Base-by-base conservation (phyloP, 1,140 invertebrate genomes). In the Drosophila watanabei region DNA sequence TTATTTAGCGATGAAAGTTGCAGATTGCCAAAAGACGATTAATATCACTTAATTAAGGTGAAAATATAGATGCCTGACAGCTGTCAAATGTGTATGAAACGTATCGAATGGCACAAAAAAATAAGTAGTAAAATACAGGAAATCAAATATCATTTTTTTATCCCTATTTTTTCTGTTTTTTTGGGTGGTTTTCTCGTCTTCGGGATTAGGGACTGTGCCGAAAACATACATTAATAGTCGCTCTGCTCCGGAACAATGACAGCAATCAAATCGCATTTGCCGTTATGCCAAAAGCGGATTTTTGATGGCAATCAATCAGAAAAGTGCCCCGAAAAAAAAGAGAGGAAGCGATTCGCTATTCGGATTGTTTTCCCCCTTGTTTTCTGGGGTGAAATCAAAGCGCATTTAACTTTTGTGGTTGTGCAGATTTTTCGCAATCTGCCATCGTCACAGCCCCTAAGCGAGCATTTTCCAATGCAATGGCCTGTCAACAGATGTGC, bases 41-140 rank as follows among this genome's bases (percentile, higher is more conserved):
- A 91, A 91, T 91, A 91, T 91, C 87, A 91, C 87, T 91, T 91
- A 91, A 91, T 91, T 91, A 91, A 91, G 87, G 87, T 91, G 87
- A 72, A 91, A 91, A 91, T 91, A 20, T 83, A 91, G 73, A 79
- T 73, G 80, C 56, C 65, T 63, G 87, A 91, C 87, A 91, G 87
- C 87, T 91, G 87, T 91, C 87, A 91, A 73, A 87, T 51, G 51
- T 68, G 61, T 57, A 73, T 63, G 62, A 73, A 73, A 64, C 58
- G 66, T 86, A 87, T 89, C 79, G 66, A 91, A 87, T 91, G 76
- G 65, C 84, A 51, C 30, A 62, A 54, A 64, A 64, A 54, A 80
- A 62, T 54, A 70, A 45, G 70, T 71, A 66, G 46, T 60, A 58
- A 60, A 75, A 71, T 60, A 58, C 51, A 66, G 77, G 57, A 80